Conservation (phyloP, 2,888 invertebrate species). For the Agrotis puta region DNA sequence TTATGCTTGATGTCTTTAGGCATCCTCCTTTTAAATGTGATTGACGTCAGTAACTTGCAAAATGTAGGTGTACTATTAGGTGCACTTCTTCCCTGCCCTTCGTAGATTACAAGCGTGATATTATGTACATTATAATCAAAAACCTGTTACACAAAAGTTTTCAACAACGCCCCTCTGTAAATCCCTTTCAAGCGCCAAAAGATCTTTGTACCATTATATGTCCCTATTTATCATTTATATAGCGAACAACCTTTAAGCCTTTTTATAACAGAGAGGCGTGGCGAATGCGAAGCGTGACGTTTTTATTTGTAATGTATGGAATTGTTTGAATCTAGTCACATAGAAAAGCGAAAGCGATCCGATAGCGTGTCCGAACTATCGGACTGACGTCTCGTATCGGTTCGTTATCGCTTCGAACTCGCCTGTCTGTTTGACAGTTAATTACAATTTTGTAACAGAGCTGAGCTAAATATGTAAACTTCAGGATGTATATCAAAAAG, state of each 20-base stretch:
- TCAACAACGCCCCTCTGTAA: too few relatives aligned
- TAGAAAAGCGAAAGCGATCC: too few relatives aligned
- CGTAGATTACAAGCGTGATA: neutral
- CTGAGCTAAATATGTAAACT: conserved; percentile 50
- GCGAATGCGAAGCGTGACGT: too few relatives aligned
- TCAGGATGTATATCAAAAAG: conserved; percentile 64
- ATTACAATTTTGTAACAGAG: conserved; percentile 56
- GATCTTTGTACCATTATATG: neutral
- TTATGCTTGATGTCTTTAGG: neutral
- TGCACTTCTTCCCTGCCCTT: neutral
- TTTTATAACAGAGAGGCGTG: too few relatives aligned
- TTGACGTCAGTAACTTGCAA: neutral
- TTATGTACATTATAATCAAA: neutral
- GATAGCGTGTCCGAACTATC: too few relatives aligned
- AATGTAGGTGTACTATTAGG: neutral
- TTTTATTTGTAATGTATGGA: too few relatives aligned
- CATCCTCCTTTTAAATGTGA: neutral
- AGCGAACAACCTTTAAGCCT: conserved; percentile 19
- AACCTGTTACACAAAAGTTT: too few relatives aligned
- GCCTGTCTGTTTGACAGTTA: too few relatives aligned
- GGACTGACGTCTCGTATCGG: too few relatives aligned
- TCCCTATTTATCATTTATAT: conserved; percentile 8
- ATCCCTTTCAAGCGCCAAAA: neutral
- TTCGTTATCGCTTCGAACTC: too few relatives aligned
- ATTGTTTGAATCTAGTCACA: too few relatives aligned